These are phyloP conservation scores for Drosophila orena DNA, from an alignment of 1,140 invertebrate species.

Conservation along the genomic window DNA sequence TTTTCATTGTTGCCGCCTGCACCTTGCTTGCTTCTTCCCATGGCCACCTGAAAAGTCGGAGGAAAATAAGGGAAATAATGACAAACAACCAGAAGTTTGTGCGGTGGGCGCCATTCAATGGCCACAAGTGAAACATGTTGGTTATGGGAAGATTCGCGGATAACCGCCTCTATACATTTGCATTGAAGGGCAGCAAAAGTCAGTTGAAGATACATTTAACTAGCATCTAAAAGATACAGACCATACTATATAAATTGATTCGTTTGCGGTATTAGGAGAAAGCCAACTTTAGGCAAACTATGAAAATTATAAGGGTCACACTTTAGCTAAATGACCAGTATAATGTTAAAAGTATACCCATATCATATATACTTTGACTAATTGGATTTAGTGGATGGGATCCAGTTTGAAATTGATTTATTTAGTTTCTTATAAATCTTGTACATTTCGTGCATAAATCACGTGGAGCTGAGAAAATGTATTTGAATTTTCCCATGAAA, in stretches of 20 bases:
- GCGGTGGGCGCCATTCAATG: constrained; percentile 49
- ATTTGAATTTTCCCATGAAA: constrained; percentile 2
- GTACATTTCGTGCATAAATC: background rate
- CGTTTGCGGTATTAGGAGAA: no score
- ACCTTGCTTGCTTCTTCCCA: constrained; percentile 25
- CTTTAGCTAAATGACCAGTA: background rate
- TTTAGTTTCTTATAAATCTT: constrained; percentile 8
- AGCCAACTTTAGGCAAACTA: no score
- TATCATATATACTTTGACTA: background rate
- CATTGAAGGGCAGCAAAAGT: no score
- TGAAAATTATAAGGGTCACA: no score
- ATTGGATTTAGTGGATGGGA: no score
- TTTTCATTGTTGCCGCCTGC: constrained; percentile 58
- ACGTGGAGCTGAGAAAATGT: background rate
- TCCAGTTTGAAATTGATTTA: background rate
- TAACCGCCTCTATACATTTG: background rate
- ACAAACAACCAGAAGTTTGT: constrained; percentile 16
- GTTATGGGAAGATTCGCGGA: constrained; percentile 3
- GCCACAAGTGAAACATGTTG: constrained; percentile 38
- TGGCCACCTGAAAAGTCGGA: constrained; percentile 1
- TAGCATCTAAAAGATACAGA: no score
- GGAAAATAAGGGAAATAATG: background rate
- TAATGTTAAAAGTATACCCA: background rate
- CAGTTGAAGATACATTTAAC: no score
- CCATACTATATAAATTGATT: no score